Conservation (phyloP, 2,797 vertebrate genomes). For the Tachyglossus aculeatus region DNA sequence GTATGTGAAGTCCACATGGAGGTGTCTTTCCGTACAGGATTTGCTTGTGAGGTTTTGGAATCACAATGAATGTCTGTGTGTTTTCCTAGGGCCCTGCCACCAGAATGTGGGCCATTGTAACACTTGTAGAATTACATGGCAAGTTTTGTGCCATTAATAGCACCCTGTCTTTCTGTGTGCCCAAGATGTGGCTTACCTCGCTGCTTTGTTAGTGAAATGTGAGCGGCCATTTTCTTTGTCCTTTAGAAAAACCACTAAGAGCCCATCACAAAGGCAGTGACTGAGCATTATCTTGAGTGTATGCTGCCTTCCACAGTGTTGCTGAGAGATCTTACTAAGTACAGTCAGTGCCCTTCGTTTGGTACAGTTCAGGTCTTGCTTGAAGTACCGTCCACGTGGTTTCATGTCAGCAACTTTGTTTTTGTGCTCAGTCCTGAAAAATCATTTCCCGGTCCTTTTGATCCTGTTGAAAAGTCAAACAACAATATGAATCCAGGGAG, state of each 20-base stretch:
- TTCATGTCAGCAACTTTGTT: background rate
- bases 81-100: too few species aligned
- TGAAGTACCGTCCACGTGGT: background rate
- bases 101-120: too few species aligned
- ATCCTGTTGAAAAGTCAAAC: background rate
- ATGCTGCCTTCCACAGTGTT: background rate
- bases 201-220: slow-evolving; percentile 35
- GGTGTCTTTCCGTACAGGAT: too few species aligned
- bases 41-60: too few species aligned
- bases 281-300: background rate
- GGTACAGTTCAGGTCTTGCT: background rate
- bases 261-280: slow-evolving; percentile 16
- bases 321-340: background rate
- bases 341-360: background rate
- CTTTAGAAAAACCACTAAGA: slow-evolving; percentile 41
- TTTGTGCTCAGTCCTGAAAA: background rate
- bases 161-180: too few species aligned
- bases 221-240: slow-evolving; percentile 34
- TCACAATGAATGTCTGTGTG: too few species aligned
- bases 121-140: too few species aligned
- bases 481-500: background rate
- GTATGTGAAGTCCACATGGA: too few species aligned
- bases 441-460: background rate
- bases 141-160: too few species aligned
- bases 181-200: background rate